Conservation (phyloP, 2,888 invertebrate species). For the Acronicta psi region DNA sequence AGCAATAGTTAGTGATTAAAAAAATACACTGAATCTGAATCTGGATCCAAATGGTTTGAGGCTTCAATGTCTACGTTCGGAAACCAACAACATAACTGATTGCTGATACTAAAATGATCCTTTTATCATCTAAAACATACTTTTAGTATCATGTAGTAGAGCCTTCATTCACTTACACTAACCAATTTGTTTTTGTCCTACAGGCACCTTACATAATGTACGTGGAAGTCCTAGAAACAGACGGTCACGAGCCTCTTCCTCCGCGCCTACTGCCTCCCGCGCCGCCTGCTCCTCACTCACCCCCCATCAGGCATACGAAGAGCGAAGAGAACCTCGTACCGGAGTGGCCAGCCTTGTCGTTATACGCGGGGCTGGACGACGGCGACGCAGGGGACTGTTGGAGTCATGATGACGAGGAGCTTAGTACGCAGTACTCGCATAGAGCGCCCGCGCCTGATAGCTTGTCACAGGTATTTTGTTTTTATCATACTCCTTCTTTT, state of each 20-base stretch:
- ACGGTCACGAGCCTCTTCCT: constrained; percentile 94
- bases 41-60: no score
- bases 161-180: not conserved
- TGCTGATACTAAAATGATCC: no score
- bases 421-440: constrained; percentile 82
- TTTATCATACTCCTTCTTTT: not conserved
- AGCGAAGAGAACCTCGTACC: constrained; percentile 96
- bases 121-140: no score
- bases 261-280: constrained; percentile 94
- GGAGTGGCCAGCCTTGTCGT: constrained; percentile 87
- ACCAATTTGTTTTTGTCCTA: constrained; percentile 20
- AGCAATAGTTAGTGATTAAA: no score
- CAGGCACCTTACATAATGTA: constrained; percentile 99
- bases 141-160: no score
- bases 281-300: constrained; percentile 92
- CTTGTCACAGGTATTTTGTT: constrained; percentile 93
- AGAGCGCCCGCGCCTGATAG: constrained; percentile 81
- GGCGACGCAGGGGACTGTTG: constrained; percentile 92
- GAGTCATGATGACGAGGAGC: constrained; percentile 99
- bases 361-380: constrained; percentile 79
- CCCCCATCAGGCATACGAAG: constrained; percentile 95
- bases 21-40: no score
- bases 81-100: no score
- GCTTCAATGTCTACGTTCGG: no score
- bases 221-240: constrained; percentile 96